Conservation (phyloP, 2,888 invertebrate genomes). For the Acronicta alni region DNA sequence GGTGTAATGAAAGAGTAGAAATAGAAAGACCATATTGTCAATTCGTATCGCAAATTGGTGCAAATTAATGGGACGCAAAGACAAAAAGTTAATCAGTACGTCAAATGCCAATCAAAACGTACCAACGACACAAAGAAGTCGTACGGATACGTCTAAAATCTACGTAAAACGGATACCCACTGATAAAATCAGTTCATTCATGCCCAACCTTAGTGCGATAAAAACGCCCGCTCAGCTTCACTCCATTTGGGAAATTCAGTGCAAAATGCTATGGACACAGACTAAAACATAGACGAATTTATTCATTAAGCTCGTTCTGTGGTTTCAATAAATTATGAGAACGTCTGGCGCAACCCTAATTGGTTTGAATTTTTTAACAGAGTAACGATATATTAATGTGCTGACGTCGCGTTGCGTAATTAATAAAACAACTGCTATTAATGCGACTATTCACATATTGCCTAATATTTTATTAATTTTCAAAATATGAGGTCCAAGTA, state of each 20-base stretch:
- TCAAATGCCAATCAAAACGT: constrained; percentile 4
- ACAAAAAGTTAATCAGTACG: constrained; percentile 12
- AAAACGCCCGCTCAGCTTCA: constrained; percentile 13
- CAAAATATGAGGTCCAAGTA: too few species aligned
- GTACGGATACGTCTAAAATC: constrained; percentile 9
- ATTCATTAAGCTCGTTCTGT: constrained; percentile 45
- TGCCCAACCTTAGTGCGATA: constrained; percentile 17
- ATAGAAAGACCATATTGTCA: too few species aligned
- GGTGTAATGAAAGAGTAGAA: too few species aligned
- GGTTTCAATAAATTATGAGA: constrained; percentile 52
- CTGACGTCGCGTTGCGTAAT: too few species aligned
- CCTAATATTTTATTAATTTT: too few species aligned
- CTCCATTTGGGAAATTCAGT: constrained; percentile 12
- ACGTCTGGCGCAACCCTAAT: constrained; percentile 49
- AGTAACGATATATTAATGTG: constrained; percentile 21
- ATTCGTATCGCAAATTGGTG: too few species aligned
- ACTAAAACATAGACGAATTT: constrained; percentile 45
- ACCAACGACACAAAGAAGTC: constrained; percentile 4
- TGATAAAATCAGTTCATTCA: constrained; percentile 31
- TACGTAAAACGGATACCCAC: constrained; percentile 10
- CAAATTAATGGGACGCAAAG: background rate
- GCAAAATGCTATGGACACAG: constrained; percentile 26
- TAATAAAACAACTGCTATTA: too few species aligned
- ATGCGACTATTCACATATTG: too few species aligned
- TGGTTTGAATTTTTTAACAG: constrained; percentile 48